Evolutionary conservation across 2,797 vertebrate species (phyloP), one percentile per base, ranked within the genome.

Genomic region (Setipinna tenuifilis): DNA sequence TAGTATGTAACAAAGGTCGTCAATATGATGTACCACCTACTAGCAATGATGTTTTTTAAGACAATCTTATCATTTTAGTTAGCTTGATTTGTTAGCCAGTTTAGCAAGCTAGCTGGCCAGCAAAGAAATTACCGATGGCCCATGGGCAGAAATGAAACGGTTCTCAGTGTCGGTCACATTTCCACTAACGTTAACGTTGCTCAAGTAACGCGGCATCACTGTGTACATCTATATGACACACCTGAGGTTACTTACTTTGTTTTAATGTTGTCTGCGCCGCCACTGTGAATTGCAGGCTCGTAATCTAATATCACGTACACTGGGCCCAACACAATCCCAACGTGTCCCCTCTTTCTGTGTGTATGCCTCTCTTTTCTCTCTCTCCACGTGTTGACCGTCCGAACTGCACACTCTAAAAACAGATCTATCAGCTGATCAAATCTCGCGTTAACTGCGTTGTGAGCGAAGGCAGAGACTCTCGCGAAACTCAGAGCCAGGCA

Each of bases 361-460:
- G 68, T 85, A 9, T 88, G 25, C 88, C 54, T 87, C 86, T 88
- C 88, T 82, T 59, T 88, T 80, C 50, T 54, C 50, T 54, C 89
- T 93, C 92, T 94, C 95, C 96, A 96, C 96, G 96, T 96, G 96
- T 93, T 95, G 90, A 91, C 92, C 91, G 92, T 93, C 85, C 90
- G 86, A 93, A 90, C 90, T 91, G 89, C 88, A 92, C 87, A 87
- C 92, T 93, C 88, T 87, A 93, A 94, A 93, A 94, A 93, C 91
- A 93, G 92, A 91, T 89, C 85, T 89, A 94, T 95, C 95, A 96
- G 95, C 95, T 95, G 95, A 92, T 92, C 78, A 95, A 92, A 82
- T 92, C 94, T 94, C 95, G 95, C 95, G 95, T 95, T 82, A 89
- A n/a, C 61, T 58, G 59, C 50, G 25, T 58, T 19, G 11, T 3